Evolutionary conservation across 2,888 invertebrate species (phyloP), one percentile per base, ranked within the genome.

Genomic region (Troilus luridus): DNA sequence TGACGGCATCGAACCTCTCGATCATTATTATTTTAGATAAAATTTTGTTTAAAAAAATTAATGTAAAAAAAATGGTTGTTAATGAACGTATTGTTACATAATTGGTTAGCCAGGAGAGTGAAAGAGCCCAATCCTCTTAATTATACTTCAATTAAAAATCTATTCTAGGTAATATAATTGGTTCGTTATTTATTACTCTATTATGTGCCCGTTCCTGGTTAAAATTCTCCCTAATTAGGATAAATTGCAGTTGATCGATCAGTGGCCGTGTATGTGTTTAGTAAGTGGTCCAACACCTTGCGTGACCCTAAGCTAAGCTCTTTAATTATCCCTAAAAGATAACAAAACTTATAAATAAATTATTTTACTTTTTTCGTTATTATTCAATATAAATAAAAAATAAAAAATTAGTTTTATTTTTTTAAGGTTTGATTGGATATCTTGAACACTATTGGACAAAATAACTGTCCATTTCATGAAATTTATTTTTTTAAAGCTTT

Each of bases 171-270:
- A 41, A 77, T 17, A 21, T 77, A 77, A 77, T 77, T 77, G 27
- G 27, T 77, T 77, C 17, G 72, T 77, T 77, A 77, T 77, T 77
- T 77, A 77, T 77, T 77, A 41, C 72, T 77, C 41, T 77, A 77
- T 77, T 77, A 77, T 19, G 72, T 41, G 72, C 27, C 10, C 27
- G 72, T 77, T 77, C 17, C 72, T 77, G 27, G 27, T 77, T 41
- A 41, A 77, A 77, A 77, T 77, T 41, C 9, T 41, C 0, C 27
- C 41, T 77, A 77, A 77, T 77, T 77, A 27, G 72, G 27, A 77
- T 77, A 77, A 77, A 77, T 77, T 77, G 41, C 72, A 77, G 0
- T 77, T 41, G 27, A 77, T 77, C 72, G 72, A 77, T 77, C 72
- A 77, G n/a, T 41, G 41, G 41, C 8, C 72, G 72, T 77, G 72